phyloP scores from a whole-genome alignment of 92 coral and sea anemone species.

The Phenganax subtilis region DNA sequence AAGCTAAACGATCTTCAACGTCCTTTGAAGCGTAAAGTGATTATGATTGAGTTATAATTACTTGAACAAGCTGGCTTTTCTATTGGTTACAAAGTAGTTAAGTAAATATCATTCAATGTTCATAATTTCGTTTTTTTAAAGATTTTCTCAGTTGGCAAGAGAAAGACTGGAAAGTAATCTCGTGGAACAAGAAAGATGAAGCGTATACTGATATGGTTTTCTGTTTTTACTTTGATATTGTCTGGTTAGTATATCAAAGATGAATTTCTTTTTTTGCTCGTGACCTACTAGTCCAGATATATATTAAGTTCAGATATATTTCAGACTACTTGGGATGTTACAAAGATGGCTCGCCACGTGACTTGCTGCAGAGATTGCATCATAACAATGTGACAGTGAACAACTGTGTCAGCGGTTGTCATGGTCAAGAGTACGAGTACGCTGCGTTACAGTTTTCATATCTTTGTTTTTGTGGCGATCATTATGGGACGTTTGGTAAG shows the following conservation, averaged over 20 bases:
- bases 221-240: neutral
- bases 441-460: conserved; percentile 86
- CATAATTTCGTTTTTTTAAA: neutral
- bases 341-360: conserved; percentile 93
- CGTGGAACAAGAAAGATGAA: conserved; percentile 13
- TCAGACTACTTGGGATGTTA: conserved; percentile 74
- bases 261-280: neutral
- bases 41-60: neutral
- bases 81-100: neutral
- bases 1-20: too few species aligned
- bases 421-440: conserved; percentile 69
- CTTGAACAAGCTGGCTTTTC: neutral
- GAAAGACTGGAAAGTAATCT: neutral
- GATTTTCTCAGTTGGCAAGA: neutral
- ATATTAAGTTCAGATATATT: neutral
- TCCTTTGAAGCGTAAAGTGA: neutral
- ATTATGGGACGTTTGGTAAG: conserved; percentile 75
- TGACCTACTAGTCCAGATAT: neutral
- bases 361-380: conserved; percentile 78
- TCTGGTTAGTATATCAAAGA: conserved; percentile 10
- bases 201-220: conserved; percentile 14
- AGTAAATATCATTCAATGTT: neutral
- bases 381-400: conserved; percentile 62
- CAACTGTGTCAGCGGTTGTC: conserved; percentile 72
- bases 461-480: conserved; percentile 90